phyloP scores from a whole-genome alignment of 2,888 invertebrate species.

The Drosophila bunnanda region DNA sequence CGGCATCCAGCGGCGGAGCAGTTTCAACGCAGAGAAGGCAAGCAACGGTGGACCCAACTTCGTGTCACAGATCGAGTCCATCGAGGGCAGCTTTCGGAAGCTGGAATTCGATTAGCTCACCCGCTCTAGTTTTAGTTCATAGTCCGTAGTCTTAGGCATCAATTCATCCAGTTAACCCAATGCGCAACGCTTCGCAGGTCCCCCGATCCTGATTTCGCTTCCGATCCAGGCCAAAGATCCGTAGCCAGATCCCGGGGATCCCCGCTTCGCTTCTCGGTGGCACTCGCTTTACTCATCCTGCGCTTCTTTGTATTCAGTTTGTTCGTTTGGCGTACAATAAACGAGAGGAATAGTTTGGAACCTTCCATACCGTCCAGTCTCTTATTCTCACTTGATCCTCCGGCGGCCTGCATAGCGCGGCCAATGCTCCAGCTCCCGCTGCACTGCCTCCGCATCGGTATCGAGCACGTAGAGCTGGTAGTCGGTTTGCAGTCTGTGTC shows the following conservation, averaged over 20 bases:
- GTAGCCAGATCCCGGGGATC: conserved; percentile 40
- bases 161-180: conserved; percentile 60
- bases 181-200: conserved; percentile 67
- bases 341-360: conserved; percentile 52
- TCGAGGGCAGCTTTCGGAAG: conserved; percentile 89
- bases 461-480: conserved; percentile 58
- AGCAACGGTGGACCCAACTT: conserved; percentile 78
- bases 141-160: conserved; percentile 65
- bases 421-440: conserved; percentile 63
- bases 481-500: conserved; percentile 61
- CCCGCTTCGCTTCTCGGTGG: conserved; percentile 72
- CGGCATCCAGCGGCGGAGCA: conserved; percentile 86
- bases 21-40: conserved; percentile 76
- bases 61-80: conserved; percentile 82
- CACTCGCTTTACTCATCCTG: conserved; percentile 75
- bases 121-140: conserved; percentile 34
- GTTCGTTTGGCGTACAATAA: conserved; percentile 67
- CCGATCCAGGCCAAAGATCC: conserved; percentile 27
- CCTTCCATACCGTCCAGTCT: not conserved
- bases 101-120: conserved; percentile 87
- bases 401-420: conserved; percentile 62
- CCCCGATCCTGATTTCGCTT: conserved; percentile 22
- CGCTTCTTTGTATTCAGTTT: conserved; percentile 68
- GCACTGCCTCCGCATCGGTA: conserved; percentile 64
- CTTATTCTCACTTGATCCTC: conserved; percentile 29